Percentiles rank a stretch among this genome's conserved stretches.
Evolutionary conservation across 2,113 vertebrate genomes (phyloP).

Genomic region (Dascyllus trimaculatus): DNA sequence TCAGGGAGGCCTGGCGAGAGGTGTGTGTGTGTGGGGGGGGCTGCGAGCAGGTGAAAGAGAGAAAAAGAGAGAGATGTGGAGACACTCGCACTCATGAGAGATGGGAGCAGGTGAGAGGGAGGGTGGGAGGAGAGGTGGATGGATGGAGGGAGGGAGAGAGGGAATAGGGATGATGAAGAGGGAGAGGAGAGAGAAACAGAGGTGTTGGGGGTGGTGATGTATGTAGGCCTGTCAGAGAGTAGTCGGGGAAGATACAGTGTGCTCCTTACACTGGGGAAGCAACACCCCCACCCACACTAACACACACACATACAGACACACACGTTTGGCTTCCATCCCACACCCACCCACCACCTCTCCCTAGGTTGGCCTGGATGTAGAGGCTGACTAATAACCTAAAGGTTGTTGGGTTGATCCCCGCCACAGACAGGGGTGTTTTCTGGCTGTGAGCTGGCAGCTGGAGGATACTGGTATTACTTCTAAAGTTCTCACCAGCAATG

Average conservation of each 20-base stretch:
- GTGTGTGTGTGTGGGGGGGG: constrained; percentile 43
- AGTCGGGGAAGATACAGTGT: constrained; percentile 87
- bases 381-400: constrained; percentile 83
- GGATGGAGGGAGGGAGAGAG: constrained; percentile 80
- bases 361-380: constrained; percentile 75
- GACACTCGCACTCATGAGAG: constrained; percentile 72
- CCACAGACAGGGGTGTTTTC: constrained; percentile 77
- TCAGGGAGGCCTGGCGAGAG: constrained; percentile 80
- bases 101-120: constrained; percentile 77
- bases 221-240: constrained; percentile 86
- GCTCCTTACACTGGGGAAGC: constrained; percentile 85
- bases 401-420: constrained; percentile 81
- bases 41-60: constrained; percentile 63
- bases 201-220: constrained; percentile 86
- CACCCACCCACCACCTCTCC: constrained; percentile 70
- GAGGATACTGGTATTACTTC: constrained; percentile 75
- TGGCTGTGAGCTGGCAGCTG: constrained; percentile 78
- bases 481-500: constrained; percentile 77
- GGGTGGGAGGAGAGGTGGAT: constrained; percentile 66
- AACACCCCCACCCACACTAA: constrained; percentile 73
- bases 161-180: constrained; percentile 86
- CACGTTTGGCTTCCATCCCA: constrained; percentile 72
- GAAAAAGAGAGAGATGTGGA: constrained; percentile 68
- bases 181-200: constrained; percentile 77
- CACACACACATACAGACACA: constrained; percentile 70